Conservation (phyloP, 2,113 vertebrate species). For the Oreochromis aureus region DNA sequence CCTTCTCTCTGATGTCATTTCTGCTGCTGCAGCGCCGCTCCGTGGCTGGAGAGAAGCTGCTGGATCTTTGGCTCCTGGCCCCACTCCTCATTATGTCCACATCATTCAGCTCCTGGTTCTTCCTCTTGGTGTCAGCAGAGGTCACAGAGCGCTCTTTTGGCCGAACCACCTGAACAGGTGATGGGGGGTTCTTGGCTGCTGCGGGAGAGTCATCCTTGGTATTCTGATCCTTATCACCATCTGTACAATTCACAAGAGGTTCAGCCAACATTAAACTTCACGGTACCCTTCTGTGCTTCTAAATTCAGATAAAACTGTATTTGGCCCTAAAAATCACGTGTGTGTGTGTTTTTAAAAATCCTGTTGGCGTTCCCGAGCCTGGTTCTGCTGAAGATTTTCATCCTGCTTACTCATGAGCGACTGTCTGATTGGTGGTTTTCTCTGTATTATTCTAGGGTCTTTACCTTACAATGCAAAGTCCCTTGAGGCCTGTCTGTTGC, state of each 20-base stretch:
- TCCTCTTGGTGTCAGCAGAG: constrained; percentile 53
- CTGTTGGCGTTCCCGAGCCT: neutral
- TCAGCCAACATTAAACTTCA: neutral
- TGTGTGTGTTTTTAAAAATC: neutral
- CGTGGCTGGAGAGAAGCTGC: constrained; percentile 48
- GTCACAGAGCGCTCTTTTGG: constrained; percentile 78
- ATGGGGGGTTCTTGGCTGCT: constrained; percentile 44
- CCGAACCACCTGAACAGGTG: constrained; percentile 78
- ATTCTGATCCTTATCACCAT: constrained; percentile 54
- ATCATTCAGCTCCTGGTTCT: constrained; percentile 63
- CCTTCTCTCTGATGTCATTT: constrained; percentile 55
- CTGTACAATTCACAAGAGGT: constrained; percentile 39
- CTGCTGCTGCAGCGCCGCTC: constrained; percentile 53
- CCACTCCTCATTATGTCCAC: constrained; percentile 18
- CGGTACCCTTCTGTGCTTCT: neutral
- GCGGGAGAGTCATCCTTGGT: constrained; percentile 9
- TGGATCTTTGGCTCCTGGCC: constrained; percentile 53
- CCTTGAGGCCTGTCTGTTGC: neutral
- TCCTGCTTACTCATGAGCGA: neutral
- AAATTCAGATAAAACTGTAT: neutral
- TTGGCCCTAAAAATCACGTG: neutral
- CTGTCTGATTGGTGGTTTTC: neutral
- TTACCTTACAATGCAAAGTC: neutral
- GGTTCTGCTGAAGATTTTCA: neutral
- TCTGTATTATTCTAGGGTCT: neutral